Percentiles rank a stretch among this genome's conserved stretches.
Conservation (phyloP, 2,797 vertebrate species). For the Paedocypris micromegethes region DNA sequence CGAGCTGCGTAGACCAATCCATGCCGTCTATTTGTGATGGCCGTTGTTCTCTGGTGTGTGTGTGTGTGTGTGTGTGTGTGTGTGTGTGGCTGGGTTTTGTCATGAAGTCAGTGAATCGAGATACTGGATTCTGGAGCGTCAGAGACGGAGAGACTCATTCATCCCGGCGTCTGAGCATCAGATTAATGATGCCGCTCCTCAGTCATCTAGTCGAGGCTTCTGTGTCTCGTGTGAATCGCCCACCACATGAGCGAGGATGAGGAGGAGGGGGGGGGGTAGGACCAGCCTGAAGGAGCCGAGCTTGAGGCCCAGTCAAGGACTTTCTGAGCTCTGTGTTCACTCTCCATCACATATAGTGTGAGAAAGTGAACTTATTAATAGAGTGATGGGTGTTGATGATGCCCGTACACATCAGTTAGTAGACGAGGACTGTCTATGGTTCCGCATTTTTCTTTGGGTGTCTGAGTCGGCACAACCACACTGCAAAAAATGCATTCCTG, state of each 20-base stretch:
- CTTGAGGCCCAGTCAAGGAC: too few relatives aligned
- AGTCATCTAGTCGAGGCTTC: conserved; percentile 72
- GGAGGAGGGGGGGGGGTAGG: conserved; percentile 1
- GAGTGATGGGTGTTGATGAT: too few relatives aligned
- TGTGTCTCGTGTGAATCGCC: conserved; percentile 55
- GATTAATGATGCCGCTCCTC: conserved; percentile 70
- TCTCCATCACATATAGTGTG: too few relatives aligned
- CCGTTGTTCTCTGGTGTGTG: conserved; percentile 25
- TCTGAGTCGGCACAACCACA: too few relatives aligned
- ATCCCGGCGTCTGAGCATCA: conserved; percentile 65
- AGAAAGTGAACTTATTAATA: too few relatives aligned
- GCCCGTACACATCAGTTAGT: too few relatives aligned
- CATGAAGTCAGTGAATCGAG: conserved; percentile 11
- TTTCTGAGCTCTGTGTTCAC: too few relatives aligned
- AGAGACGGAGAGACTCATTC: conserved; percentile 60
- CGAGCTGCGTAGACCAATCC: conserved; percentile 35
- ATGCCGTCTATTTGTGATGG: conserved; percentile 35
- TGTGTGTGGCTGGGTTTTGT: conserved; percentile 19
- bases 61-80: conserved; percentile 35
- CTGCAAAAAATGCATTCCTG: too few relatives aligned
- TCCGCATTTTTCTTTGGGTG: too few relatives aligned
- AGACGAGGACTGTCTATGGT: too few relatives aligned
- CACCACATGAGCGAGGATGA: conserved; percentile 12
- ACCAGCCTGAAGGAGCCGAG: conserved; percentile 9
- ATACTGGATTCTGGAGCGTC: conserved; percentile 18